Conservation (phyloP, 1,140 invertebrate genomes). For the Pogonognathellus flavescens region DNA sequence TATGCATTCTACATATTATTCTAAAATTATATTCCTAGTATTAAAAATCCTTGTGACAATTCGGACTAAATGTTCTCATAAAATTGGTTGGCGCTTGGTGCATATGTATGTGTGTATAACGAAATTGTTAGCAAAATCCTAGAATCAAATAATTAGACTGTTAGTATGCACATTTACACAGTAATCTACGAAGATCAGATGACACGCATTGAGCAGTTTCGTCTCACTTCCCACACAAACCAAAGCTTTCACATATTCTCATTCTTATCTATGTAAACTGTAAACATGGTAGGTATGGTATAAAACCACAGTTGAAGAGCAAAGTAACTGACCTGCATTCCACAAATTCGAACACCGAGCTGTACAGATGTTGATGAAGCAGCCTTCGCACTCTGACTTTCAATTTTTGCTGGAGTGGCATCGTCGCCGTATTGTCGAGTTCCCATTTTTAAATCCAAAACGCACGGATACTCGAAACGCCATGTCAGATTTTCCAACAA, state of each 20-base stretch:
- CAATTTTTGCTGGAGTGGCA: constrained; percentile 73
- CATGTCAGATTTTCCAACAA: constrained; percentile 77
- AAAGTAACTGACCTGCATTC: constrained; percentile 76
- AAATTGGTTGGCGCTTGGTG: too few relatives aligned
- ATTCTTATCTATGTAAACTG: constrained; percentile 4
- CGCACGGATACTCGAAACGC: constrained; percentile 72
- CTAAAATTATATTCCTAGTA: too few relatives aligned
- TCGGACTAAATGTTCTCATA: too few relatives aligned
- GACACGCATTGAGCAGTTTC: neutral
- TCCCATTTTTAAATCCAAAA: constrained; percentile 79
- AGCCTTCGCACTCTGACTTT: constrained; percentile 75
- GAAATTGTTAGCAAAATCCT: too few relatives aligned
- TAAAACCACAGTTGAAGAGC: neutral
- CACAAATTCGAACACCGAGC: constrained; percentile 76
- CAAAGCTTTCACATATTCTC: neutral
- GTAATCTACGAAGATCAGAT: too few relatives aligned
- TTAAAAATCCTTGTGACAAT: too few relatives aligned
- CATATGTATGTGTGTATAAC: too few relatives aligned
- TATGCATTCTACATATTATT: too few relatives aligned
- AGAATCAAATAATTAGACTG: too few relatives aligned
- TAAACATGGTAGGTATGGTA: neutral
- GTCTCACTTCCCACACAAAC: neutral
- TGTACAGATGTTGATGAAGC: constrained; percentile 74
- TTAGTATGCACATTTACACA: too few relatives aligned
- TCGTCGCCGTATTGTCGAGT: constrained; percentile 77